Evolutionary conservation across 2,113 vertebrate species (phyloP).

Genomic region (Onychostoma macrolepis): DNA sequence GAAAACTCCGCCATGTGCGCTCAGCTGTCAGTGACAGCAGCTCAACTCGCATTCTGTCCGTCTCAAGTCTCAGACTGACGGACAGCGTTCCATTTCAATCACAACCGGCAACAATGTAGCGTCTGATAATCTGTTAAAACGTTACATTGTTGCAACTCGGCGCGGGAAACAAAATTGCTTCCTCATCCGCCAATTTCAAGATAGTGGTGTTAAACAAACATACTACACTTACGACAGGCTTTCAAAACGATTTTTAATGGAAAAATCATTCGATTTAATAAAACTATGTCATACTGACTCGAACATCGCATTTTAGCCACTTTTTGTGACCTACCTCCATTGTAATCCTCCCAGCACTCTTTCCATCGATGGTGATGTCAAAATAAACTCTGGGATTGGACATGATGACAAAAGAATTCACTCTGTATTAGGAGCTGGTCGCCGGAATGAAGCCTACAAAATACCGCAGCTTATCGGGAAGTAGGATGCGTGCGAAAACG

Average conservation of each 20-base stretch:
- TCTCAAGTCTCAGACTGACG: neutral
- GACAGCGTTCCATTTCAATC: neutral
- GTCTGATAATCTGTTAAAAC: accelerated
- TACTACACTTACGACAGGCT: accelerated
- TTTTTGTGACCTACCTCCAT: constrained; percentile 77
- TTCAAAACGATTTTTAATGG: accelerated
- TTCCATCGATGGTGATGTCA: constrained; percentile 69
- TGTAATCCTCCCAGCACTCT: constrained; percentile 68
- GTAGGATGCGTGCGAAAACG: constrained; percentile 48
- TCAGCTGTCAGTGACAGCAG: neutral
- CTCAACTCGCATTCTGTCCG: neutral
- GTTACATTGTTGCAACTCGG: neutral
- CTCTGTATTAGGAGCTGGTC: neutral
- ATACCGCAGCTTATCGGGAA: constrained; percentile 48
- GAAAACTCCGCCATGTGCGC: neutral
- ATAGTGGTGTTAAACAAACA: neutral
- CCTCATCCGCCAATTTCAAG: neutral
- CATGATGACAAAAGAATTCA: constrained; percentile 63
- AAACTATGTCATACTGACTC: too few relatives aligned
- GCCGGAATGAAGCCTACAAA: neutral
- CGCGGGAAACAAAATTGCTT: neutral
- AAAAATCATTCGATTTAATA: accelerated
- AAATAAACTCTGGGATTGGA: constrained; percentile 77
- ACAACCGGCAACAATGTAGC: neutral
- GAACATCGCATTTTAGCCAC: neutral